A percentile compares a stretch with the other conserved stretches of the same genome.
phyloP scores from a whole-genome alignment of 35 echinoderm and acorn worm genomes.

The Stichopus chloronotus region DNA sequence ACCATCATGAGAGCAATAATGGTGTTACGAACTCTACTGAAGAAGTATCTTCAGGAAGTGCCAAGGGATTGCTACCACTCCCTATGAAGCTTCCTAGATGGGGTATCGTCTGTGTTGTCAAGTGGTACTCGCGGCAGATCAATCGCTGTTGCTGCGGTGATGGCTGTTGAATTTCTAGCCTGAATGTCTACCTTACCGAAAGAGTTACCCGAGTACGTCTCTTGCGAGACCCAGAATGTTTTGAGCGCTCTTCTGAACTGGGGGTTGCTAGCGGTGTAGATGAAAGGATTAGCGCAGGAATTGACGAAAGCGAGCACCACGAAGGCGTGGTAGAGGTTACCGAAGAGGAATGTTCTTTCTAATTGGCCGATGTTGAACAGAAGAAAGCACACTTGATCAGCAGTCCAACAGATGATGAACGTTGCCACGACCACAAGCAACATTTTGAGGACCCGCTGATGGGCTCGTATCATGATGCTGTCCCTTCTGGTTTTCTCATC shows the following conservation, averaged over 20 bases:
- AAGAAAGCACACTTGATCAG: slow-evolving; percentile 64
- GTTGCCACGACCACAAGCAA: slow-evolving; percentile 69
- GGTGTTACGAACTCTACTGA: too few relatives aligned
- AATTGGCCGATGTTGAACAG: slow-evolving; percentile 63
- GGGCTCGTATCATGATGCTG: slow-evolving; percentile 48
- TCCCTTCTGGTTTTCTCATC: slow-evolving; percentile 44
- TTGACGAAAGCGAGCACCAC: slow-evolving; percentile 73
- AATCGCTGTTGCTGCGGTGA: slow-evolving; percentile 26
- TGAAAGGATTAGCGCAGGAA: slow-evolving; percentile 83
- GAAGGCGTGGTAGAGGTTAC: slow-evolving; percentile 47
- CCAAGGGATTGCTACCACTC: too few relatives aligned
- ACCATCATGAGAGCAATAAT: too few relatives aligned
- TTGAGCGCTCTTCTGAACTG: slow-evolving; percentile 44
- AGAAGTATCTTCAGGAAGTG: too few relatives aligned
- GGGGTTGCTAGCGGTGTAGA: slow-evolving; percentile 69
- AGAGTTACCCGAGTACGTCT: not conserved
- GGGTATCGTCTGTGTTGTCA: not conserved
- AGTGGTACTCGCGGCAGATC: slow-evolving; percentile 1
- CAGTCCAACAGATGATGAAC: slow-evolving; percentile 82
- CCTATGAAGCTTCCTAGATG: too few relatives aligned
- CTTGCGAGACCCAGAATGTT: slow-evolving; percentile 26
- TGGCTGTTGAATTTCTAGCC: slow-evolving; percentile 15
- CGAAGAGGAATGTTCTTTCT: not conserved
- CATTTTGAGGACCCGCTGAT: slow-evolving; percentile 64
- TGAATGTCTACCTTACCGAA: not conserved